Evolutionary conservation across 2,797 vertebrate genomes (phyloP).

Genomic region (Falco naumanni): DNA sequence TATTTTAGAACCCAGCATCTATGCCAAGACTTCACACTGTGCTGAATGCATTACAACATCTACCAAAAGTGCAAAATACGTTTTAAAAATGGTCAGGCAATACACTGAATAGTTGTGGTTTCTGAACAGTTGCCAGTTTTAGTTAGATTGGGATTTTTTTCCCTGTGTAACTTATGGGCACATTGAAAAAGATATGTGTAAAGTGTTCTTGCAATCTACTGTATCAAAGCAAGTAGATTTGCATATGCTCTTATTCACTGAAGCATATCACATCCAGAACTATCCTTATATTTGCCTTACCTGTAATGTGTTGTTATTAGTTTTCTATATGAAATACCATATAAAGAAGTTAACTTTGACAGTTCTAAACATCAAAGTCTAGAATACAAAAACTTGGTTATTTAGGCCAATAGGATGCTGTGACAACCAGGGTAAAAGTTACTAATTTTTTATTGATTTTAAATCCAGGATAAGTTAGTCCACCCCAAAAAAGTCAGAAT

Average conservation of each 20-base stretch:
- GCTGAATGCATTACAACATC: constrained; percentile 69
- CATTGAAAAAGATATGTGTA: constrained; percentile 33
- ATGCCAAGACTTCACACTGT: constrained; percentile 69
- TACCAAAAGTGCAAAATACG: constrained; percentile 66
- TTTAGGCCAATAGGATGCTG: neutral
- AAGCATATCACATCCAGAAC: constrained; percentile 11
- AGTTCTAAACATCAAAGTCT: neutral
- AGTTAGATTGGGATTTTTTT: neutral
- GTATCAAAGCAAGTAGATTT: constrained; percentile 50
- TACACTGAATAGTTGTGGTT: constrained; percentile 57
- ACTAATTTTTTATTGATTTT: neutral
- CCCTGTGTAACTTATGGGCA: constrained; percentile 9
- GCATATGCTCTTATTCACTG: constrained; percentile 30
- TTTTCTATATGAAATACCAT: constrained; percentile 5
- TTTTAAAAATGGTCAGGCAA: constrained; percentile 52
- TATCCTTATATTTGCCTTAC: neutral
- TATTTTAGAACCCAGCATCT: constrained; percentile 60
- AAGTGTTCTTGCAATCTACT: constrained; percentile 34
- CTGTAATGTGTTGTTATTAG: neutral
- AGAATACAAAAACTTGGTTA: neutral
- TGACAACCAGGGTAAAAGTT: neutral
- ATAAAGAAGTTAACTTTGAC: neutral
- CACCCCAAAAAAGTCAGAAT: neutral
- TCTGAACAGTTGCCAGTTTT: constrained; percentile 45
- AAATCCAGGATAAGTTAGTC: neutral